Evolutionary conservation across 2,888 invertebrate genomes (phyloP), one percentile per base, ranked within the genome.

Genomic region (Heliconius charithonia): DNA sequence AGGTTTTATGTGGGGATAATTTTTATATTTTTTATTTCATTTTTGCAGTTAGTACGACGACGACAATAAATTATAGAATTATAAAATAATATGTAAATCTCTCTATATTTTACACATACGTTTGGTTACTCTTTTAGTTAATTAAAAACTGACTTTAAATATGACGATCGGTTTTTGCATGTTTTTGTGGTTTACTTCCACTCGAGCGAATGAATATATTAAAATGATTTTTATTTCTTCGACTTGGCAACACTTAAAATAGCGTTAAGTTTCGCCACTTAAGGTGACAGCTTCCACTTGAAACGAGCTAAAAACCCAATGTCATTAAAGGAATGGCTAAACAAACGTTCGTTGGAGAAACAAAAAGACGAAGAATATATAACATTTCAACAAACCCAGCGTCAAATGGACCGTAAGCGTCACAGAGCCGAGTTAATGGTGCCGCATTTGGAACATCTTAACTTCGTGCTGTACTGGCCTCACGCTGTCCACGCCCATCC

Each of bases 391-490:
- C 86, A 87, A 0, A 83, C 79, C 6, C 82, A 81, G 0, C 88
- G 92, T 0, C 93, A 92, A 79, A 90, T 90, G 2, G 89, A 85
- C 2, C 89, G 94, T 62, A 94, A 94, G 83, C 87, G 86, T 1
- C 93, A 94, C 79, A 86, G 94, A 27, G 93, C 94, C 0, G 89
- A 90, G 75, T 84, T 89, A 56, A 92, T 94, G 92, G 87, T 90
- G 2, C 91, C 93, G 0, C 83, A 89, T 62, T 83, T 94, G 9
- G 77, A 82, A 25, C 85, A 87, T 32, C 81, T 92, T 0, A 92
- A 94, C 85, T 94, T 94, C 32, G 92, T 94, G 0, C 81, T 94
- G 25, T 94, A 89, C 83, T 94, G 93, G 93, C 94, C 94, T 0
- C 92, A 94, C 32, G 87, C 88, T 25, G 88, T 83, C 6, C 89